phyloP scores from a whole-genome alignment of 2,888 invertebrate genomes.

The Aelia acuminata region DNA sequence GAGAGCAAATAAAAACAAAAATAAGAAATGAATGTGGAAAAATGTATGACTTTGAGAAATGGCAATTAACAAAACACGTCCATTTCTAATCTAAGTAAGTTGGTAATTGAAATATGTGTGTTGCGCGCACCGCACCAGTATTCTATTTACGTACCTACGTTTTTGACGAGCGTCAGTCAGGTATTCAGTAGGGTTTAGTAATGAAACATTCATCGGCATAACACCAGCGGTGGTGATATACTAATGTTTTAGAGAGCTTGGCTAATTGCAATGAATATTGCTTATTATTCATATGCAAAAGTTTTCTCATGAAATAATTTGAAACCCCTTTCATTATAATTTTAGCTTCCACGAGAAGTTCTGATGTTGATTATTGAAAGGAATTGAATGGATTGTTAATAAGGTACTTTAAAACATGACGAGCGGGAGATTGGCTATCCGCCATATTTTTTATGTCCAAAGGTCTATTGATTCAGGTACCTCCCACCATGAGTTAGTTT shows the following conservation, averaged over 20 bases:
- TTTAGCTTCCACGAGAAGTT: not conserved
- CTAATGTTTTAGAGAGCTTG: conserved; percentile 8
- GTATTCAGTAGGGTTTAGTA: not conserved
- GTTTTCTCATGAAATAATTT: conserved; percentile 6
- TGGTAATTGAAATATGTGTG: too few relatives aligned
- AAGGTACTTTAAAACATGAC: not conserved
- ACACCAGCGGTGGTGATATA: not conserved
- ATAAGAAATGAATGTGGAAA: too few relatives aligned
- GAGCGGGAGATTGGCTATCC: not conserved
- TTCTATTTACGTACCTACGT: too few relatives aligned
- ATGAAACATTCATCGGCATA: not conserved
- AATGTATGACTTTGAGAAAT: too few relatives aligned
- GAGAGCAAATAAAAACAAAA: too few relatives aligned
- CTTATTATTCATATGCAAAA: not conserved
- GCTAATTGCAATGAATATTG: not conserved
- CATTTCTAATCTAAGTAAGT: too few relatives aligned
- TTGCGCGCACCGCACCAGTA: too few relatives aligned
- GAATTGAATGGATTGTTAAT: conserved; percentile 2
- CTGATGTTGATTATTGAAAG: not conserved
- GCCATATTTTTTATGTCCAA: not conserved
- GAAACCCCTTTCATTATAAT: not conserved
- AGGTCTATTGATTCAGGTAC: not conserved
- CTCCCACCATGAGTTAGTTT: not conserved
- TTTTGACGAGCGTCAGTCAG: too few relatives aligned
- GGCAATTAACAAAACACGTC: too few relatives aligned